Percentiles rank a stretch among this genome's conserved stretches.
Conservation (phyloP, 2,888 invertebrate genomes). For the Scaptomyza reducta region DNA sequence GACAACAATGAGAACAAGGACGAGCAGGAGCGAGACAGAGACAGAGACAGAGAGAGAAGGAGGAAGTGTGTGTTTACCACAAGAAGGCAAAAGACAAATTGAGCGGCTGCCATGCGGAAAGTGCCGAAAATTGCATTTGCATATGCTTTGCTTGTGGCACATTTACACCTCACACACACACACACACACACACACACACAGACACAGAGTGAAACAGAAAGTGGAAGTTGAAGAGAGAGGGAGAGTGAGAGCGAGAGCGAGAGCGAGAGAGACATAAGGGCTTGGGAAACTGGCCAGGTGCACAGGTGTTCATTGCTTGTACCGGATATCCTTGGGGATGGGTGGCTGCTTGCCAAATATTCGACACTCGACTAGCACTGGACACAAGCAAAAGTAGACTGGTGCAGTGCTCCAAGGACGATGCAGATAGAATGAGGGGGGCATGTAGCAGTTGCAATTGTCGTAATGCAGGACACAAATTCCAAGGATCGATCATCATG, state of each 20-base stretch:
- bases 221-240: neutral
- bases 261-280: neutral
- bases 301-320: slow-evolving; percentile 26
- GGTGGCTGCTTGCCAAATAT: slow-evolving; percentile 47
- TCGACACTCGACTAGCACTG: slow-evolving; percentile 28
- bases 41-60: neutral
- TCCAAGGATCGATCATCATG: slow-evolving; percentile 15
- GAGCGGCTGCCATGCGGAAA: slow-evolving; percentile 68
- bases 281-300: neutral
- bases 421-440: neutral
- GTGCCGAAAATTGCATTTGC: slow-evolving; percentile 77
- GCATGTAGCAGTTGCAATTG: slow-evolving; percentile 17
- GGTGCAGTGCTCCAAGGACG: slow-evolving; percentile 6
- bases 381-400: neutral
- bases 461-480: slow-evolving; percentile 11
- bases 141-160: slow-evolving; percentile 61
- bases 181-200: no score
- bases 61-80: slow-evolving; percentile 15
- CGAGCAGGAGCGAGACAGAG: neutral
- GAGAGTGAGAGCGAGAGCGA: neutral
- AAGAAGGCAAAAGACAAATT: slow-evolving; percentile 54
- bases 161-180: slow-evolving; percentile 47
- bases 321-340: slow-evolving; percentile 1
- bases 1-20: slow-evolving; percentile 9
- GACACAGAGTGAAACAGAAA: neutral